Evolutionary conservation across 2,888 invertebrate species (phyloP).

Genomic region (Heliconius cydno): DNA sequence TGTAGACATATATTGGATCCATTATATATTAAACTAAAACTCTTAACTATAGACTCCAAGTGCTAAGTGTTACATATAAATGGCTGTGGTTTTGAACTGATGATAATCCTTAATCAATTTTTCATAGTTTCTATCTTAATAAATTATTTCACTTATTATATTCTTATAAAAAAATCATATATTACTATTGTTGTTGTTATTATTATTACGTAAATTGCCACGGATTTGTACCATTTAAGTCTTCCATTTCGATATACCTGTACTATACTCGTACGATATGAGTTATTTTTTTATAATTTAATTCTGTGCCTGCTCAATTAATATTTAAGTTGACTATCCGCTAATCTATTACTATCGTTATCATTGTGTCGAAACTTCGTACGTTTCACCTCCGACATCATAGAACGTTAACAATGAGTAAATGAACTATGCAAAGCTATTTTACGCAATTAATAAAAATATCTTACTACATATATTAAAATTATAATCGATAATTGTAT

Average conservation of each 20-base stretch:
- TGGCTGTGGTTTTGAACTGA: slow-evolving; percentile 83
- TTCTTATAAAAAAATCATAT: slow-evolving; percentile 59
- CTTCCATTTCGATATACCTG: slow-evolving; percentile 78
- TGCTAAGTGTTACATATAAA: slow-evolving; percentile 77
- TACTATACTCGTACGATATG: slow-evolving; percentile 54
- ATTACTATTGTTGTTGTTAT: slow-evolving; percentile 51
- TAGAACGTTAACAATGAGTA: slow-evolving; percentile 31
- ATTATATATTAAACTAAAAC: slow-evolving; percentile 49
- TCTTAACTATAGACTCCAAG: slow-evolving; percentile 68
- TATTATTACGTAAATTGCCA: slow-evolving; percentile 65
- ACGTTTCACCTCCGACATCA: slow-evolving; percentile 3
- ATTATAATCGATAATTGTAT: slow-evolving; percentile 40
- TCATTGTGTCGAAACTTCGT: slow-evolving; percentile 45
- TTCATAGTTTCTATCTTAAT: slow-evolving; percentile 62
- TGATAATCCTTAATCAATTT: slow-evolving; percentile 71
- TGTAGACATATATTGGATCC: slow-evolving; percentile 51
- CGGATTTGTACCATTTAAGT: slow-evolving; percentile 75
- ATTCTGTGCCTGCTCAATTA: slow-evolving; percentile 74
- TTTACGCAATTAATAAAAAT: slow-evolving; percentile 36
- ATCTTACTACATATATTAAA: slow-evolving; percentile 28
- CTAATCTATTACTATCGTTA: slow-evolving; percentile 53
- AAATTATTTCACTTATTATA: slow-evolving; percentile 58
- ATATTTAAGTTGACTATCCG: slow-evolving; percentile 59
- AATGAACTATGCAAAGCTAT: slow-evolving; percentile 28
- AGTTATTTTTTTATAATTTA: slow-evolving; percentile 62